Evolutionary conservation across 2,113 vertebrate genomes (phyloP), one percentile per base, ranked within the genome.

Genomic region (Rhagologus leucostigma): DNA sequence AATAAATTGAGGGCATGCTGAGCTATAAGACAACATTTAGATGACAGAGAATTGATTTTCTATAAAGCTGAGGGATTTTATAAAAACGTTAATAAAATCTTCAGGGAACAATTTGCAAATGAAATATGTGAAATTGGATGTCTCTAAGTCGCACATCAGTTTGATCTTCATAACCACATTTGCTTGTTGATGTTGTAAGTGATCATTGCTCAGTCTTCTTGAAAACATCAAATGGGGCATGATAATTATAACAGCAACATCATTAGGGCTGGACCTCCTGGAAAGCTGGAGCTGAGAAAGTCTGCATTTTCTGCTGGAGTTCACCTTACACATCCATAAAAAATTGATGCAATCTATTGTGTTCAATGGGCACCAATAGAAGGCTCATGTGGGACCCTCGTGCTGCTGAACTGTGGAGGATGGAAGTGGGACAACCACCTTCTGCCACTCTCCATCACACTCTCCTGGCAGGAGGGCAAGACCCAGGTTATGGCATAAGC

Each of bases 21-120:
- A 97, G 79, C 65, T 91, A 39, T 92, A 93, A 95, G 80, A 91
- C 79, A 97, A 93, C 85, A 95, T 94, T 96, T 88, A 91, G 79
- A 97, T 96, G 92, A 95, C 83, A 96, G 74, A 95, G 21, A 75
- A 98, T 98, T 97, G 95, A 98, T 97, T 97, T 97, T 93, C 90
- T 80, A 80, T 93, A 94, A 96, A 96, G 71, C 44, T 86, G 89
- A 95, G 29, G 47, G 60, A 49, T 94, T 97, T 97, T 64, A 94
- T 96, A 50, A 96, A 97, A 95, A 79, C 91, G 42, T 69, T 93
- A 96, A 91, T 76, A 87, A 96, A 98, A 76, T 77, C 41, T 62
- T 93, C 87, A 81, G 69, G 86, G 91, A 93, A 93, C 82, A 94
- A 93, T 96, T 97, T 97, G 87, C 65, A 95, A 93, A 89, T 81